Conservation (phyloP, 1,140 invertebrate genomes). For the Sogatella furcifera region DNA sequence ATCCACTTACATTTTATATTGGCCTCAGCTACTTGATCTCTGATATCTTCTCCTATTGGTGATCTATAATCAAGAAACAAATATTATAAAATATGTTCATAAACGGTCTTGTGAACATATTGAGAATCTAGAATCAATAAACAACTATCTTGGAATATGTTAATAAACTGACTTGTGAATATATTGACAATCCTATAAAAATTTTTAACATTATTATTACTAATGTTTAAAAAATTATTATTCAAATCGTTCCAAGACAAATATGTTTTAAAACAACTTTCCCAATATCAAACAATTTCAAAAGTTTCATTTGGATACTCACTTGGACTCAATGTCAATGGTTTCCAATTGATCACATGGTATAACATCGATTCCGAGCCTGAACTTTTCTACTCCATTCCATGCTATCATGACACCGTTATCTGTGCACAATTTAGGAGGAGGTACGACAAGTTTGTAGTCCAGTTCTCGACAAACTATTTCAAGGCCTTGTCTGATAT, state of each 20-base stretch:
- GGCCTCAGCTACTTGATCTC: slow-evolving; percentile 37
- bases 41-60: slow-evolving; percentile 45
- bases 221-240: too few relatives aligned
- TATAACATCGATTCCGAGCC: slow-evolving; percentile 33
- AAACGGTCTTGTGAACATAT: too few relatives aligned
- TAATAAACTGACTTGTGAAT: too few relatives aligned
- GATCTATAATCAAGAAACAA: slow-evolving; percentile 27
- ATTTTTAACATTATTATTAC: too few relatives aligned
- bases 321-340: slow-evolving; percentile 36
- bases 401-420: slow-evolving; percentile 99
- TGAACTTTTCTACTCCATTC: slow-evolving; percentile 81
- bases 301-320: not conserved
- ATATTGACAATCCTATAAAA: too few relatives aligned
- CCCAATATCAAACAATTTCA: too few relatives aligned
- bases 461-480: slow-evolving; percentile 52
- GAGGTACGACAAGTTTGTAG: slow-evolving; percentile 61
- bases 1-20: slow-evolving; percentile 49
- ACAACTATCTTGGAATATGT: too few relatives aligned
- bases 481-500: slow-evolving; percentile 56
- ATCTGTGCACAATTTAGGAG: slow-evolving; percentile 84
- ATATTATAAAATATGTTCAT: not conserved
- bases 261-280: too few relatives aligned
- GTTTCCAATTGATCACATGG: slow-evolving; percentile 35
- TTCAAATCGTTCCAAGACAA: too few relatives aligned
- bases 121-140: too few relatives aligned